Conservation (phyloP, 2,888 invertebrate genomes). For the Apamea crenata region DNA sequence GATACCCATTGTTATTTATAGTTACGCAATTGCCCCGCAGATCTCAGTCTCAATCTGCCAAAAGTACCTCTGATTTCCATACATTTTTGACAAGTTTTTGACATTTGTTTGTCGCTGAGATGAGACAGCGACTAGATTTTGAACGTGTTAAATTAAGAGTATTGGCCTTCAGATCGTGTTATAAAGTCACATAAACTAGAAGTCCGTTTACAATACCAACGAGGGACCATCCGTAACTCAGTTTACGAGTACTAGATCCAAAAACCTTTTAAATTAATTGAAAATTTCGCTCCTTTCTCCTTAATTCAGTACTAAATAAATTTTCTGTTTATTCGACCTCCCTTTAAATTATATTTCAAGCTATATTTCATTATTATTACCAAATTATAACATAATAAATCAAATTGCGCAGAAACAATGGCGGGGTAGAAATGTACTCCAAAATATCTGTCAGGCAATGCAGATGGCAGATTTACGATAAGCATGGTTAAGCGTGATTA, state of each 20-base stretch:
- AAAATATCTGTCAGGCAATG: constrained; percentile 50
- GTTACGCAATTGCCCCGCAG: no score
- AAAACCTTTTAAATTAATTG: constrained; percentile 2
- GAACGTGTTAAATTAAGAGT: no score
- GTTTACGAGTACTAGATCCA: neutral
- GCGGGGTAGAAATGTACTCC: constrained; percentile 20
- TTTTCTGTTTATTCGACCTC: constrained; percentile 19
- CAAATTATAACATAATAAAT: constrained; percentile 58
- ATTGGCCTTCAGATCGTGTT: no score
- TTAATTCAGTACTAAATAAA: constrained; percentile 19
- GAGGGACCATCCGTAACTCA: neutral
- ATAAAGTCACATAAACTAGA: neutral
- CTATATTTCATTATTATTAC: constrained; percentile 49
- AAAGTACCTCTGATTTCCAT: no score
- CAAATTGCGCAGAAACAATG: constrained; percentile 47
- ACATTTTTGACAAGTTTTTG: no score
- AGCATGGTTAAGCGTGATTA: constrained; percentile 48
- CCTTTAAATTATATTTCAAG: constrained; percentile 37
- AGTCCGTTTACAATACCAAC: neutral
- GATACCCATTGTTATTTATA: no score
- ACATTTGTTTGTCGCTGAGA: no score
- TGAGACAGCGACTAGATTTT: no score
- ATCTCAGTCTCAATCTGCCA: no score
- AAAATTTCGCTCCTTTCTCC: neutral
- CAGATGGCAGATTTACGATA: constrained; percentile 58